Percentiles rank a stretch among this genome's conserved stretches.
Evolutionary conservation across 2,113 vertebrate species (phyloP).

Genomic region (Ammodramus savannarum): DNA sequence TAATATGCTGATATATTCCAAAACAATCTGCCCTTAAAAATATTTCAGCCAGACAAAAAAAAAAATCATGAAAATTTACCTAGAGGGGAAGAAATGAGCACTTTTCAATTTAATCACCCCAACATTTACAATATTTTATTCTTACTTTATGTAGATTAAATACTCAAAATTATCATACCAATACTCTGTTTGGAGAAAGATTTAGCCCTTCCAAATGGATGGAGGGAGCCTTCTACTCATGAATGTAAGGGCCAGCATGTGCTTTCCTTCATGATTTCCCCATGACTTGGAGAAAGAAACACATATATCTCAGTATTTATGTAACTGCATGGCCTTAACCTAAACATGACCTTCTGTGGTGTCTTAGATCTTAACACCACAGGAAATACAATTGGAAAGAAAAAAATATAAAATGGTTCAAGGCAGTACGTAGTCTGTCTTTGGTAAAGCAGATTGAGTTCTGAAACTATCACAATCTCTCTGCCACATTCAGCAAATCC

Average conservation of each 20-base stretch:
- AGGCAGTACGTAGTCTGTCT: not conserved
- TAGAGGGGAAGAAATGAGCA: not conserved
- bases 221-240: rapidly evolving
- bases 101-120: not conserved
- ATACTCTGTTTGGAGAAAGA: not conserved
- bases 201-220: not conserved
- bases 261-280: not conserved
- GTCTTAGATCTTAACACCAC: not conserved
- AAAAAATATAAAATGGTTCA: not conserved
- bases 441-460: not conserved
- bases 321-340: not conserved
- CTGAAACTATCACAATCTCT: not conserved
- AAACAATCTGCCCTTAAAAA: not conserved
- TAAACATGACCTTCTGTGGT: not conserved
- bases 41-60: not conserved
- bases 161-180: not conserved
- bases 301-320: not conserved
- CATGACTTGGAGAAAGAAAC: not conserved
- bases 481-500: not conserved
- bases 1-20: not conserved
- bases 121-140: not conserved
- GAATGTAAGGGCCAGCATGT: not conserved
- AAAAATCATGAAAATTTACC: not conserved
- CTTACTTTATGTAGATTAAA: not conserved
- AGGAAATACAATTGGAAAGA: not conserved